Evolutionary conservation across 2,888 invertebrate genomes (phyloP).

Genomic region (Suillia variegata): DNA sequence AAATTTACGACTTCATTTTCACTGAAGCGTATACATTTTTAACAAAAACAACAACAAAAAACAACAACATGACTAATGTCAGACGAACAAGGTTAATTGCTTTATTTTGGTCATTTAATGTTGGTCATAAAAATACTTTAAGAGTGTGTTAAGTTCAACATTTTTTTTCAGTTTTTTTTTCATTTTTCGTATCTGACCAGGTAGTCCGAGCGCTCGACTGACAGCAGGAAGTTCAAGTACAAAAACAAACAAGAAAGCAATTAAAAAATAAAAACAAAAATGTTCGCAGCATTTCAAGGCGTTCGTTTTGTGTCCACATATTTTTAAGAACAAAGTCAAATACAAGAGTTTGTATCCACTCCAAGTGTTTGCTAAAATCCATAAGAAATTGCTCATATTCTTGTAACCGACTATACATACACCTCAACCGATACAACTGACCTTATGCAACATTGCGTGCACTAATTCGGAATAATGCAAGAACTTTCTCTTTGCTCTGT

Average conservation of each 20-base stretch:
- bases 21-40: not conserved
- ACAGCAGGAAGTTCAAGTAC: not conserved
- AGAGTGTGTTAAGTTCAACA: not conserved
- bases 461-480: not conserved
- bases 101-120: slow-evolving; percentile 24
- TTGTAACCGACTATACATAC: too few species aligned
- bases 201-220: not conserved
- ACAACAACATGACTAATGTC: too few species aligned
- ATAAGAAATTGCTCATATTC: too few species aligned
- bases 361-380: too few species aligned
- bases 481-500: not conserved
- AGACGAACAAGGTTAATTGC: slow-evolving; percentile 29
- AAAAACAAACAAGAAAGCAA: not conserved
- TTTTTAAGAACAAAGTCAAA: not conserved
- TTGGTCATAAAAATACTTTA: slow-evolving; percentile 7
- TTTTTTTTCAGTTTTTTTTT: too few species aligned
- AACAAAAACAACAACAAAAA: too few species aligned
- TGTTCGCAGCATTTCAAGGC: not conserved
- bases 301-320: not conserved
- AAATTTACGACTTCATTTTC: slow-evolving; percentile 31
- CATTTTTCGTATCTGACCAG: too few species aligned
- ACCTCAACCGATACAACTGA: too few species aligned
- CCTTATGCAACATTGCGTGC: not conserved
- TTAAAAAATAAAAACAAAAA: not conserved
- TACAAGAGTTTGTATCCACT: too few species aligned